Evolutionary conservation across 1,140 invertebrate genomes (phyloP).

Genomic region (Bombus breviceps): DNA sequence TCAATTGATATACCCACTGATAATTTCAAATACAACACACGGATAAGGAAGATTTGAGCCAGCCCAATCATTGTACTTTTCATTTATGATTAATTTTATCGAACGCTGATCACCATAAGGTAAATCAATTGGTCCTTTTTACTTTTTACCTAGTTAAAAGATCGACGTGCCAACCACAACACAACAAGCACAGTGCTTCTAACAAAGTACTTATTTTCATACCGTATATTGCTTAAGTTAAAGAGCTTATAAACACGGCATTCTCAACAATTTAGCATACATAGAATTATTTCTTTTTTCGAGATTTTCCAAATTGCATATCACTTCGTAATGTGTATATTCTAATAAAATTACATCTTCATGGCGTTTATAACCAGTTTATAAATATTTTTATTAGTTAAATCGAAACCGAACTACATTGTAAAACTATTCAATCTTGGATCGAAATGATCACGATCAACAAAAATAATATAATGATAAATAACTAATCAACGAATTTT

Average conservation of each 20-base stretch:
- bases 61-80: constrained; percentile 54
- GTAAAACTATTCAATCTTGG: too few species aligned
- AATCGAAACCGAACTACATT: too few species aligned
- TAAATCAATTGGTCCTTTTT: constrained; percentile 65
- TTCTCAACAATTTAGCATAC: constrained; percentile 40
- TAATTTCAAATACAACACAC: constrained; percentile 43
- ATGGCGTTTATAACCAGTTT: too few species aligned
- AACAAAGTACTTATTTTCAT: constrained; percentile 69
- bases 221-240: constrained; percentile 70
- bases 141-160: constrained; percentile 49
- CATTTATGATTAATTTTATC: constrained; percentile 41
- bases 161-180: constrained; percentile 69
- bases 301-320: neutral
- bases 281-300: neutral
- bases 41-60: constrained; percentile 38
- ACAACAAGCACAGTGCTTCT: constrained; percentile 72
- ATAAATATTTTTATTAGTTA: too few species aligned
- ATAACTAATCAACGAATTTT: neutral
- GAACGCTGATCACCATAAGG: constrained; percentile 46
- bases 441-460: too few species aligned
- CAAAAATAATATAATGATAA: neutral
- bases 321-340: neutral
- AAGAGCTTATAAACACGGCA: constrained; percentile 70
- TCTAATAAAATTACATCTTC: neutral
- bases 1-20: constrained; percentile 65